Percentiles rank a stretch among this genome's conserved stretches.
These are phyloP conservation scores for Hassar affinis DNA, from an alignment of 2,113 vertebrate genomes.

Conservation along the genomic window DNA sequence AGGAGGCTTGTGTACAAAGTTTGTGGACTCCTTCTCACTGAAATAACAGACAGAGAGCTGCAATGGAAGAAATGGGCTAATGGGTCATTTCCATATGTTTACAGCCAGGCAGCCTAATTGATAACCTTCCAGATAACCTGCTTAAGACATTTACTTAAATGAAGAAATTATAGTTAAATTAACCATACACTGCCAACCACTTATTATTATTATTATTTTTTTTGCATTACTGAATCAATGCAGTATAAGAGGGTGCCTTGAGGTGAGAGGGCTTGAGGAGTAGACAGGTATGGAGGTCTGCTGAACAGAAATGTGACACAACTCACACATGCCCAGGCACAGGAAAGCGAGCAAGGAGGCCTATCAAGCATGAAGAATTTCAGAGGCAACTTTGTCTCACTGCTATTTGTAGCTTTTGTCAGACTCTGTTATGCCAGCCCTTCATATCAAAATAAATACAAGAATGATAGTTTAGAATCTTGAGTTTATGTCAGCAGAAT, in stretches of 20 bases:
- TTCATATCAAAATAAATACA: slow-evolving; percentile 38
- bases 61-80: slow-evolving; percentile 55
- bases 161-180: background rate
- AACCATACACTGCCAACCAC: background rate
- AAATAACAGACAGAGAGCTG: slow-evolving; percentile 38
- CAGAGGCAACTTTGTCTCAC: slow-evolving; percentile 42
- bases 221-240: background rate
- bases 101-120: slow-evolving; percentile 36
- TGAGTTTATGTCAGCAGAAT: background rate
- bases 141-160: background rate
- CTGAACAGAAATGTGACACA: slow-evolving; percentile 43
- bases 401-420: slow-evolving; percentile 32
- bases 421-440: slow-evolving; percentile 28
- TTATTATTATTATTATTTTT: background rate
- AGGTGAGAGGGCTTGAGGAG: background rate
- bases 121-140: slow-evolving; percentile 59
- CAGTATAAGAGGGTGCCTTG: background rate
- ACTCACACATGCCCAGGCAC: slow-evolving; percentile 34
- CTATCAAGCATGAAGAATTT: slow-evolving; percentile 59
- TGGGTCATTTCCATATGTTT: slow-evolving; percentile 56
- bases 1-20: background rate
- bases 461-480: slow-evolving; percentile 33
- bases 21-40: slow-evolving; percentile 2
- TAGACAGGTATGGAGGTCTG: background rate
- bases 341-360: slow-evolving; percentile 44